phyloP scores from a whole-genome alignment of 1,140 invertebrate genomes.

The Apis mellifera region DNA sequence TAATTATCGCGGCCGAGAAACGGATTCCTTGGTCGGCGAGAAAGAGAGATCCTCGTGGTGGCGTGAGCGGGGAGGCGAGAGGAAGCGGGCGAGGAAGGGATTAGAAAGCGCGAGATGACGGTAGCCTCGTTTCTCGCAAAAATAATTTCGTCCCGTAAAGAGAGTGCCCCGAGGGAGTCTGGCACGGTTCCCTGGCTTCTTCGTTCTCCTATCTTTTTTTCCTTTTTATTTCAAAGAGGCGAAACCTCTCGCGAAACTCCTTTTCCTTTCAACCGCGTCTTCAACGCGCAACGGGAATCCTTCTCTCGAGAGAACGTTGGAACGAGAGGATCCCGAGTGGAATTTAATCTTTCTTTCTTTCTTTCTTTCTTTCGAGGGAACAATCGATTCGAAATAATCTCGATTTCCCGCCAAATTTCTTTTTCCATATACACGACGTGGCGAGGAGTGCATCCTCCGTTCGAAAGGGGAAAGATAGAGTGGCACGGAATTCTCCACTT shows the following conservation, averaged over 20 bases:
- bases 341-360: too few species aligned
- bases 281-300: conserved; percentile 18
- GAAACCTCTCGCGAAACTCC: conserved; percentile 9
- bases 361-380: background rate
- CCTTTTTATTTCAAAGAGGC: conserved; percentile 26
- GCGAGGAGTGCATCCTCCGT: background rate
- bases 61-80: background rate
- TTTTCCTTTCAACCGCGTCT: conserved; percentile 15
- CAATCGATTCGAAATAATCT: conserved; percentile 22
- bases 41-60: background rate
- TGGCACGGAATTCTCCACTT: background rate
- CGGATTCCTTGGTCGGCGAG: too few species aligned
- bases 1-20: conserved; percentile 20
- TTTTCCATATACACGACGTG: background rate
- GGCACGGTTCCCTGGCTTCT: background rate
- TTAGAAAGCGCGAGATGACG: conserved; percentile 10
- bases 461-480: too few species aligned
- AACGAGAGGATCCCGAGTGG: background rate
- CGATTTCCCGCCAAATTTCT: background rate
- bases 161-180: background rate
- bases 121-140: conserved; percentile 27
- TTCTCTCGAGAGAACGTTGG: conserved; percentile 4
- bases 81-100: background rate
- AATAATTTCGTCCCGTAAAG: conserved; percentile 16
- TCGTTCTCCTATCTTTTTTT: background rate